A percentile compares a stretch with the other conserved stretches of the same genome.
Conservation (phyloP, 2,113 vertebrate species). For the Centropristis striata region DNA sequence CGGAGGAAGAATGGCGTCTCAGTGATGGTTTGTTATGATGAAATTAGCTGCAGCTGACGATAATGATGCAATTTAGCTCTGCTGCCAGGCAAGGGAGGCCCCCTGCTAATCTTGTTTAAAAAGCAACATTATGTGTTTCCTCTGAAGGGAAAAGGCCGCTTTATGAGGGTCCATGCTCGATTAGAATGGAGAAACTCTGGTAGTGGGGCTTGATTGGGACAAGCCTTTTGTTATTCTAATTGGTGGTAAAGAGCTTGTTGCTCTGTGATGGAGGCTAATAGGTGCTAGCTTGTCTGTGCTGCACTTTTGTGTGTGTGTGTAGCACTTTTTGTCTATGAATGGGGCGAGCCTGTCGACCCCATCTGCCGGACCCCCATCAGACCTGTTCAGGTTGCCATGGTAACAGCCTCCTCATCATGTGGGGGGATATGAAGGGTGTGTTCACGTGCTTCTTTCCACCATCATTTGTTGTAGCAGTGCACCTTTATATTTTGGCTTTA, state of each 20-base stretch:
- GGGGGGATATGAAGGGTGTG: constrained; percentile 50
- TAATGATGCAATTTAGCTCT: constrained; percentile 29
- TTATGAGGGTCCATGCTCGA: constrained; percentile 18
- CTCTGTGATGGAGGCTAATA: background rate
- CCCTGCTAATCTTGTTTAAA: constrained; percentile 43
- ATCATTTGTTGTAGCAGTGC: background rate
- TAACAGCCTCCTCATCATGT: constrained; percentile 55
- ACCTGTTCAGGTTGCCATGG: constrained; percentile 65
- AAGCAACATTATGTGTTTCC: constrained; percentile 48
- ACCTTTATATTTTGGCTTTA: background rate
- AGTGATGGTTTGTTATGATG: constrained; percentile 36
- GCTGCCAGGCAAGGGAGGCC: constrained; percentile 3
- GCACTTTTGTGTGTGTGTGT: background rate
- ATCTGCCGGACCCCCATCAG: constrained; percentile 53
- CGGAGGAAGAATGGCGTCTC: background rate
- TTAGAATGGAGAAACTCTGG: constrained; percentile 8
- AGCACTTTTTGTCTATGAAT: constrained; percentile 1
- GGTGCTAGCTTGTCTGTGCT: background rate
- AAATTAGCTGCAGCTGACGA: constrained; percentile 61
- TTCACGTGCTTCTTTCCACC: background rate
- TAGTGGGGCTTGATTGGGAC: background rate
- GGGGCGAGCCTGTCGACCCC: constrained; percentile 35
- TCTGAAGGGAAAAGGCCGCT: background rate
- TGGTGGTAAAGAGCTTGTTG: constrained; percentile 1
- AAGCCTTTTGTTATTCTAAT: constrained; percentile 24